Base-by-base conservation (phyloP, 2,888 invertebrate species). In the Cryptosula pallasiana region DNA sequence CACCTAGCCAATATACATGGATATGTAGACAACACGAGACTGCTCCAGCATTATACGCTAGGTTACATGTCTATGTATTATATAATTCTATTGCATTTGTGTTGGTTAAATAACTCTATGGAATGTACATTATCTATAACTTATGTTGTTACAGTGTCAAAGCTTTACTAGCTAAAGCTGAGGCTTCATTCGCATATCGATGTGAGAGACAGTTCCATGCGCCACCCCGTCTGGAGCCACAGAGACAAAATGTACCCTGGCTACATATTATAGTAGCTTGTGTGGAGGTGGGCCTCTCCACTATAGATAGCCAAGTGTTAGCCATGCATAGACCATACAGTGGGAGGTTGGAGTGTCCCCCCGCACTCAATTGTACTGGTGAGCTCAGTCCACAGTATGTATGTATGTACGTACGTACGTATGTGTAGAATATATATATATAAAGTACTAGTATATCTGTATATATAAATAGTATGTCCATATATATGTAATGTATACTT, bases 161-260 rank as follows among this genome's bases (percentile, higher is more conserved):
- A 13, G 55, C 16, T 16, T 45, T 69, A 1, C 45, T 73, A 34
- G 16, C 75, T 27, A 75, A 74, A 29, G 74, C 76, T 1, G 75
- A 77, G 72, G 72, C 74, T 35, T 76, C 76, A 63, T 81, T 81
- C 78, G 77, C 77, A 58, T 78, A 78, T 69, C 74, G 77, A 5
- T 81, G 81, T 75, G 73, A 77, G 29, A 2, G 63, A n/a, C 20
- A 27, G n/a, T 63, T 63, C 27, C 63, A 63, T 32, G 2, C 3
- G 2, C 63, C 63, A 63, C 63, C 63, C 9, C 32, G 16, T 25
- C 32, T 63, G 2, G 5, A 63, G 63, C 81, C 81, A 0, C 76
- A 77, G 1, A 78, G 78, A 69, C 75, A 76, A 71, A 80, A 79
- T 73, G 76, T 80, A 55, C 79, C 81, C 1, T 82, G 81, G 80